phyloP scores from a whole-genome alignment of 2,888 invertebrate species.

The Clostera curtula region DNA sequence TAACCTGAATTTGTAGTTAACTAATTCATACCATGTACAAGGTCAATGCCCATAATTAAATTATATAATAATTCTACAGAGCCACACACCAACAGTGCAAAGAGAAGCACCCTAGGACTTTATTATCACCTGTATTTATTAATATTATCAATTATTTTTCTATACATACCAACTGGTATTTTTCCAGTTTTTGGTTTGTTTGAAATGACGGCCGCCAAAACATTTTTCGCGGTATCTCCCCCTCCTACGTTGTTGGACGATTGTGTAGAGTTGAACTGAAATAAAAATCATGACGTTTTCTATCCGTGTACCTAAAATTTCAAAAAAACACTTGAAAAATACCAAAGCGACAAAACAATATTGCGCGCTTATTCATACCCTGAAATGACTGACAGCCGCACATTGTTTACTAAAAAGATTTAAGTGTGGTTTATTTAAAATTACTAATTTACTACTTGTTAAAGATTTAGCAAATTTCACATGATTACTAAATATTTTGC shows the following conservation, averaged over 20 bases:
- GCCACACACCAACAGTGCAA: too few relatives aligned
- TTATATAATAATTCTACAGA: slow-evolving; percentile 18
- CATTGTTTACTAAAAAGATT: slow-evolving; percentile 49
- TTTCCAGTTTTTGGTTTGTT: slow-evolving; percentile 68
- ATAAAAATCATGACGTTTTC: slow-evolving; percentile 12
- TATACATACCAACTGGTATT: slow-evolving; percentile 65
- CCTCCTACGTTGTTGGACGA: slow-evolving; percentile 27
- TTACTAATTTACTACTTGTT: slow-evolving; percentile 30
- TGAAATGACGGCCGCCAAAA: slow-evolving; percentile 64
- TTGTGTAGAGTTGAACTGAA: slow-evolving; percentile 51
- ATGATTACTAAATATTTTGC: slow-evolving; percentile 52
- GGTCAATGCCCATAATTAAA: slow-evolving; percentile 42
- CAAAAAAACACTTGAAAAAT: slow-evolving; percentile 8
- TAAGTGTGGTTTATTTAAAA: slow-evolving; percentile 46
- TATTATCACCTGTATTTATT: too few relatives aligned
- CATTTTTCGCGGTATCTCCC: slow-evolving; percentile 62
- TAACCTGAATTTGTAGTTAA: not conserved
- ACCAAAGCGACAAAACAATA: slow-evolving; percentile 3
- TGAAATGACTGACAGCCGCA: slow-evolving; percentile 44
- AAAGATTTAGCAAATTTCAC: slow-evolving; percentile 43
- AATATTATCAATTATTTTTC: not conserved
- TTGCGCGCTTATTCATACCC: slow-evolving; percentile 35
- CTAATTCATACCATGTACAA: slow-evolving; percentile 28
- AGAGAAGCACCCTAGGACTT: too few relatives aligned
- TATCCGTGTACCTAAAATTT: slow-evolving; percentile 3